Base-by-base conservation (phyloP, 2,113 vertebrate genomes). In the Archilochus colubris region DNA sequence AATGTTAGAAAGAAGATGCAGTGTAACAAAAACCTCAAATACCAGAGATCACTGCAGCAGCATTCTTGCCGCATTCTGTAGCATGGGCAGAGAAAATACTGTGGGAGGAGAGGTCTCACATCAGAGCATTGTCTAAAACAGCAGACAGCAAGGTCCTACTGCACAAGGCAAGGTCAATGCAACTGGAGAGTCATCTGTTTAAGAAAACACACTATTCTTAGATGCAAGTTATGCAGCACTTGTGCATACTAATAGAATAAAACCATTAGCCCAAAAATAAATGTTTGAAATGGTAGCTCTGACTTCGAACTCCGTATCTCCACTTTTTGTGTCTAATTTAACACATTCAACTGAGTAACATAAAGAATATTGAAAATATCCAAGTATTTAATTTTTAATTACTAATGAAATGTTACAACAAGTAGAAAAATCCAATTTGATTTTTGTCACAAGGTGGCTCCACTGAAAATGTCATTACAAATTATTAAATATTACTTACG, bases 201-300 rank as follows among this genome's bases (percentile, higher is more conserved):
- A 91, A 96, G 89, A 96, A 96, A 97, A 95, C 83, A 87, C 48
- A 91, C 96, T 97, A 97, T 97, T 96, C 95, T 97, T 97, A 97
- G 96, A 95, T 68, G 67, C 62, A 91, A 97, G 97, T 86, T 97
- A 97, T 97, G 96, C 89, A 95, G 86, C 96, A 97, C 89, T 95
- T 97, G 95, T 90, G 94, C 92, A 95, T 83, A 38, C 78, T 92
- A 82, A 91, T 23, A 88, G 76, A 93, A 82, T 80, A 95, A 95
- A 95, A 89, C 64, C 79, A 93, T 95, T 94, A 85, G 28, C 62
- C 84, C 75, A 7, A 80, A 96, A 96, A 96, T 89, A 96, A 94
- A 88, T 80, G 38, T 91, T 96, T 86, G 55, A 74, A 94, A 93
- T 17, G 22, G 77, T 27, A 88, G 57, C 76, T 91, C 88, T 5